Percentiles rank a stretch among this genome's conserved stretches.
Evolutionary conservation across 2,113 vertebrate genomes (phyloP).

Genomic region (Oreochromis spilurus): DNA sequence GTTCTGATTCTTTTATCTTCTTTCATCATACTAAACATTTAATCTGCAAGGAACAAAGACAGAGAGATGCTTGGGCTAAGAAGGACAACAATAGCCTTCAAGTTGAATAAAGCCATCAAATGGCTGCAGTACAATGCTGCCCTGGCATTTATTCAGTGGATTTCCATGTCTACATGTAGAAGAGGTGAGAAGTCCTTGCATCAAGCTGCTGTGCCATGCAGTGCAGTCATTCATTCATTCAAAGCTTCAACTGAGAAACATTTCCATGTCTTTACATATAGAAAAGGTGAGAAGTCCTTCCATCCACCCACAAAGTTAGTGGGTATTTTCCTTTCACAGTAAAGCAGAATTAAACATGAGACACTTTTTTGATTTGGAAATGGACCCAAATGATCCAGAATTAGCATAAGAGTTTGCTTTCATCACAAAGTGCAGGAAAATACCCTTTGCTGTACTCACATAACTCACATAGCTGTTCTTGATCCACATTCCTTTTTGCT

Average conservation of each 20-base stretch:
- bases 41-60: constrained; percentile 19
- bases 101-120: constrained; percentile 34
- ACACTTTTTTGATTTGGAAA: constrained; percentile 60
- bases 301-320: constrained; percentile 37
- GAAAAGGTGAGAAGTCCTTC: constrained; percentile 55
- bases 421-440: not conserved
- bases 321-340: constrained; percentile 32
- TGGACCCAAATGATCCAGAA: constrained; percentile 24
- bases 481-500: not conserved
- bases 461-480: constrained; percentile 11
- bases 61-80: constrained; percentile 21
- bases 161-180: constrained; percentile 63
- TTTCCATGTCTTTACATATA: constrained; percentile 68
- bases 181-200: constrained; percentile 32
- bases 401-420: constrained; percentile 50
- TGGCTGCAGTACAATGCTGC: constrained; percentile 2
- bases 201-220: constrained; percentile 5
- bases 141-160: constrained; percentile 24
- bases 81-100: constrained; percentile 42
- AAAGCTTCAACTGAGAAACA: constrained; percentile 12
- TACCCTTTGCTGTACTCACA: constrained; percentile 10
- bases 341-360: constrained; percentile 37
- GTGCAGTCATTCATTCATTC: constrained; percentile 33
- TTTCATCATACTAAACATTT: not conserved
- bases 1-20: not conserved